These are phyloP conservation scores for Gouania willdenowi DNA, from an alignment of 2,797 vertebrate species.

Conservation along the genomic window DNA sequence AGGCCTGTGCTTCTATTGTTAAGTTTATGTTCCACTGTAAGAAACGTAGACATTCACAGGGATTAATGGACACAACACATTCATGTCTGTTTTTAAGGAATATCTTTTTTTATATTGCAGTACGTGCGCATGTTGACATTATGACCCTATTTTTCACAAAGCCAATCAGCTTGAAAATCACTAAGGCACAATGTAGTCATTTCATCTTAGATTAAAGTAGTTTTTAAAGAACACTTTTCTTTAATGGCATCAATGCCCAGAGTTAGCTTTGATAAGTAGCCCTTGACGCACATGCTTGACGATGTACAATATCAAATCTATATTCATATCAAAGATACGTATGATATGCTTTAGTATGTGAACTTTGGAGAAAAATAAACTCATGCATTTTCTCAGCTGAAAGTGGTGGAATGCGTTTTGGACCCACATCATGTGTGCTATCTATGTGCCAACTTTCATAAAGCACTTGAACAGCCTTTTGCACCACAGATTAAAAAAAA, in stretches of 20 bases:
- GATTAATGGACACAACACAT: too few species aligned
- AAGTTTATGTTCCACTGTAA: too few species aligned
- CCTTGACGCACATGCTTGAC: constrained; percentile 9
- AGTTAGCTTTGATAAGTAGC: constrained; percentile 29
- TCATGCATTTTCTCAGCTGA: constrained; percentile 29
- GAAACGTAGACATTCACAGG: too few species aligned
- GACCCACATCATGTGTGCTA: constrained; percentile 29
- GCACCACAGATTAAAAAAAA: constrained; percentile 46
- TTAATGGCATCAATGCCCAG: constrained; percentile 14
- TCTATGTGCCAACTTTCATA: constrained; percentile 43
- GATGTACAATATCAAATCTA: too few species aligned
- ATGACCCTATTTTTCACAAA: constrained; percentile 24
- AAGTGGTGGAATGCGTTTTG: constrained; percentile 22
- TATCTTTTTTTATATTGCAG: too few species aligned
- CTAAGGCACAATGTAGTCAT: constrained; percentile 18
- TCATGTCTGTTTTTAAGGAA: too few species aligned
- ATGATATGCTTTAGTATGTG: too few species aligned
- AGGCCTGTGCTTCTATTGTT: too few species aligned
- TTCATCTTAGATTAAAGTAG: constrained; percentile 21
- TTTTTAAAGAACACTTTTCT: constrained; percentile 18
- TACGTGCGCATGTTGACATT: constrained; percentile 20
- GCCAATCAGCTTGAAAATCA: constrained; percentile 11
- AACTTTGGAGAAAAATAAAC: constrained; percentile 50
- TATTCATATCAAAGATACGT: too few species aligned
- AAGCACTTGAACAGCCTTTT: constrained; percentile 45